Base-by-base conservation (phyloP, 2,888 invertebrate species). In the Dorcus hopei region DNA sequence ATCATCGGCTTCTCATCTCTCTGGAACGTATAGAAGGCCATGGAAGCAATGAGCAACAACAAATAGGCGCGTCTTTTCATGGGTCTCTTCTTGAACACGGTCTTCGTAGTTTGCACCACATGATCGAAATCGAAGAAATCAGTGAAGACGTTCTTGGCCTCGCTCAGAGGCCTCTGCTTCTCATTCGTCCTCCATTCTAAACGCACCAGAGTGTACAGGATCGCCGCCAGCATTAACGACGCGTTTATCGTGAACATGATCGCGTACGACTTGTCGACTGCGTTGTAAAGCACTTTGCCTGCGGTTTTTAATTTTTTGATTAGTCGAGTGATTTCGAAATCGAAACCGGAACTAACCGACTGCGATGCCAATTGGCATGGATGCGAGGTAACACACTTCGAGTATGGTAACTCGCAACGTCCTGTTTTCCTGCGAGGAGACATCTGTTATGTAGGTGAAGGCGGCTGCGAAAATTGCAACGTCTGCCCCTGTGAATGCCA, bases 331-430 rank as follows among this genome's bases (percentile, higher is more conserved):
- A 33, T 7, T 33, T 33, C 3, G 2, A 33, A 3, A 33, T 33
- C 3, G 26, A 33, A 33, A 7, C 26, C 1, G 3, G 26, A 4
- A 33, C 71, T 80, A 81, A 82, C 90, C 91, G 61, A 90, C 71
- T 26, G 90, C 89, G 5, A 91, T 86, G 45, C 95, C 95, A 0
- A 87, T 82, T 0, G 94, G 93, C 85, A 93, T 90, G 0, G 95
- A 89, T 56, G 88, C 85, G 65, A 95, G 83, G 71, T 93, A 91
- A 68, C 89, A 87, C 0, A 89, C 85, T 72, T 95, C 95, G 54
- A 95, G 76, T 51, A 95, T 85, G 0, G 92, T 90, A 3, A 95
- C 88, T 59, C 94, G 80, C 16, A 91, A 74, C 0, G 95, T 95
- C 58, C 94, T 82, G 65, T 87, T 85, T 58, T 85, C 78, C 1